These are phyloP conservation scores for Diplolepis rosae DNA, from an alignment of 2,888 invertebrate species.

Conservation along the genomic window DNA sequence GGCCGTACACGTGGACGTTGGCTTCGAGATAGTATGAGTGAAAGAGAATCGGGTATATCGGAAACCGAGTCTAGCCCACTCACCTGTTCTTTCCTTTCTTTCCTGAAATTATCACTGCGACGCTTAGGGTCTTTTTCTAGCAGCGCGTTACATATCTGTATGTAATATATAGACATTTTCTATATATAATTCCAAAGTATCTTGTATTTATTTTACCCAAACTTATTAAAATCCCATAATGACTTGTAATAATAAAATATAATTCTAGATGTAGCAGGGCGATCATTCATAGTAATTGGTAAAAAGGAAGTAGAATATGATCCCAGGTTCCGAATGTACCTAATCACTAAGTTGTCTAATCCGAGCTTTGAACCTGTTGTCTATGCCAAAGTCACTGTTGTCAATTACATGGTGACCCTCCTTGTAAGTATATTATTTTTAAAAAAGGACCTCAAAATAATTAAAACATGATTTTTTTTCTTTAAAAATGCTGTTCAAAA, in stretches of 20 bases:
- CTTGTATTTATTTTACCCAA: too few relatives aligned
- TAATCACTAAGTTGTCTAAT: conserved; percentile 92
- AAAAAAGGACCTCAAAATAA: background rate
- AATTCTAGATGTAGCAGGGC: conserved; percentile 79
- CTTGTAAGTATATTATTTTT: conserved; percentile 74
- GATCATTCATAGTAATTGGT: conserved; percentile 89
- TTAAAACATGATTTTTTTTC: too few relatives aligned
- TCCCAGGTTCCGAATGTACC: conserved; percentile 89
- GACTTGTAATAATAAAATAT: conserved; percentile 14
- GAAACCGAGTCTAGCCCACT: too few relatives aligned
- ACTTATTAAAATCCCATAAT: background rate
- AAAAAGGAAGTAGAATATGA: conserved; percentile 94
- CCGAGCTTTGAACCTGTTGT: conserved; percentile 90
- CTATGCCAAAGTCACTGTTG: conserved; percentile 90
- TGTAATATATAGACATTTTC: too few relatives aligned
- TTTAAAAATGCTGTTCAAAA: background rate
- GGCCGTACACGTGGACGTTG: too few relatives aligned
- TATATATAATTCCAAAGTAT: too few relatives aligned
- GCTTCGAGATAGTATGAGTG: too few relatives aligned
- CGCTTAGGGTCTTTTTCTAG: too few relatives aligned
- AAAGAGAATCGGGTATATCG: too few relatives aligned
- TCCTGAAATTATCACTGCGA: too few relatives aligned
- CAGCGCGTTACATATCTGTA: too few relatives aligned
- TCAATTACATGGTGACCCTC: conserved; percentile 93
- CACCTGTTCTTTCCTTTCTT: too few relatives aligned